These are phyloP conservation scores for Lycodopsis pacificus DNA, from an alignment of 2,797 vertebrate genomes.

Conservation along the genomic window DNA sequence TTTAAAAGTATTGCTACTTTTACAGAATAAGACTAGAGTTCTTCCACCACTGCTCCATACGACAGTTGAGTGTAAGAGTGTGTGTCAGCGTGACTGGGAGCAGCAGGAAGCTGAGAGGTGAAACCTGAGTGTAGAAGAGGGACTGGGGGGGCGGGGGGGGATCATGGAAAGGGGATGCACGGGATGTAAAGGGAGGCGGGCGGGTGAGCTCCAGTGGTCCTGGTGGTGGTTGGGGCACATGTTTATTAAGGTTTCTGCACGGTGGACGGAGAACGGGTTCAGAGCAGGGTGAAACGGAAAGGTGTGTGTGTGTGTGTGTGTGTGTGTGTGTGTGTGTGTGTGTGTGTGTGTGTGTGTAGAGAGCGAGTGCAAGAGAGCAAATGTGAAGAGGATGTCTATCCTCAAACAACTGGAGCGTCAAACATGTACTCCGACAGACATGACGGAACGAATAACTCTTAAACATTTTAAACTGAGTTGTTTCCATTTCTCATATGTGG, in stretches of 20 bases:
- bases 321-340: slow-evolving; percentile 42
- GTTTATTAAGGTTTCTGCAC: slow-evolving; percentile 77
- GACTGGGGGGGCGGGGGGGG: slow-evolving; percentile 32
- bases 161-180: slow-evolving; percentile 36
- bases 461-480: background rate
- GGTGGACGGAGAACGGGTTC: slow-evolving; percentile 73
- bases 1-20: background rate
- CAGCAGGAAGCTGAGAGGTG: slow-evolving; percentile 73
- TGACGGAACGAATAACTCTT: slow-evolving; percentile 22
- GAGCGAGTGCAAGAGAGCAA: background rate
- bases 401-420: slow-evolving; percentile 44
- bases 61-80: slow-evolving; percentile 62
- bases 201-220: background rate
- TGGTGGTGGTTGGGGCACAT: slow-evolving; percentile 55
- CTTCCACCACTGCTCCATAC: slow-evolving; percentile 15
- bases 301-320: slow-evolving; percentile 62
- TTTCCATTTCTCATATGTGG: slow-evolving; percentile 14
- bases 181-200: slow-evolving; percentile 43
- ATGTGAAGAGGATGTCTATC: slow-evolving; percentile 53
- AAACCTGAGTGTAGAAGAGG: slow-evolving; percentile 71
- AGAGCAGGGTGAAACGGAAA: slow-evolving; percentile 79
- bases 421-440: slow-evolving; percentile 16
- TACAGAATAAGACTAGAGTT: background rate
- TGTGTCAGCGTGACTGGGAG: slow-evolving; percentile 70
- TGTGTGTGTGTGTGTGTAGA: slow-evolving; percentile 28